Base-by-base conservation (phyloP, 2,797 vertebrate species). In the Neosilurus mollespiculum region DNA sequence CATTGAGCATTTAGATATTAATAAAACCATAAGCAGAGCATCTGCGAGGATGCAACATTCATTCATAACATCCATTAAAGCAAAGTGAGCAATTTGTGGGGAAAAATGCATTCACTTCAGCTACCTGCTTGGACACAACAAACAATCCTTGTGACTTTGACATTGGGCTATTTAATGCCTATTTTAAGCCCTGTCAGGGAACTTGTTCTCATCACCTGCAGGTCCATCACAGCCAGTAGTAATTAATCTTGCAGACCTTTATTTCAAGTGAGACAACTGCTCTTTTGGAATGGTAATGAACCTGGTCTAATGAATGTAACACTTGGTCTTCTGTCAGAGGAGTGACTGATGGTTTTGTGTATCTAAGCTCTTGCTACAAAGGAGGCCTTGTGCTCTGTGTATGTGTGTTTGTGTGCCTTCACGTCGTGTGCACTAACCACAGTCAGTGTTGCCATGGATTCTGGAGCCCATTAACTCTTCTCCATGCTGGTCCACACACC, bases 401-500 rank as follows among this genome's bases (percentile, higher is more conserved):
- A 66, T 84, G 75, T 69, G 73, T 72, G 78, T 86, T 83, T 78
- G 70, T 83, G 49, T 70, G 71, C 66, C 82, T 88, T 83, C 24
- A 70, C 69, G 15, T 69, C 53, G 61, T 81, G 83, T 83, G 83
- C 85, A 67, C 95, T 95, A 90, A 99, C 98, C 97, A 2, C 98
- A 99, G 87, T 98, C 95, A 0, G 97, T 96, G 92, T 94, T 98
- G 87, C 97, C 97, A 0, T 91, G 96, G 78, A 93, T 94, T 69
- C 97, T 95, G 11, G 97, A 96, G 84, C 96, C 96, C 0, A 94
- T 96, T 85, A 98, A 94, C 90, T 99, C 97, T 14, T 93, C 91
- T 69, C 98, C 98, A 3, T 96, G 95, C 90, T 96, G 96, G 91
- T 98, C 96, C 34, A 97, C 98, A 1, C 98, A 99, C 98, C 98